Conservation (phyloP, 2,797 vertebrate species). For the Botia almorhae region DNA sequence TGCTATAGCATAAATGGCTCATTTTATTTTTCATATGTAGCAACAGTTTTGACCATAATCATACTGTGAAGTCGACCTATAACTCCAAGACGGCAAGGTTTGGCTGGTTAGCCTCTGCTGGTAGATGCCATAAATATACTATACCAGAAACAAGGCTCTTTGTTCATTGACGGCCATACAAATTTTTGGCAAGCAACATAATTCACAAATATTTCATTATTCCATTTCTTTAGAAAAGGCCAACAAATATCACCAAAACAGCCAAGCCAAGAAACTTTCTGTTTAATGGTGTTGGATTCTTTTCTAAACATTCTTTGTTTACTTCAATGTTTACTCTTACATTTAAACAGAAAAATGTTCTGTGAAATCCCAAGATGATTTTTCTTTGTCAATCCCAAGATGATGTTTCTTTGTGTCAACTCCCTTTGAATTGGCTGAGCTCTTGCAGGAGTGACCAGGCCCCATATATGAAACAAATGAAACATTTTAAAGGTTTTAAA, state of each 20-base stretch:
- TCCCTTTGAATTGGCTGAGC: conserved; percentile 24
- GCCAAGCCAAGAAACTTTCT: conserved; percentile 34
- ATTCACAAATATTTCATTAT: too few relatives aligned
- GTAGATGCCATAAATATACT: too few relatives aligned
- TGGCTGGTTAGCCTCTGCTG: too few relatives aligned
- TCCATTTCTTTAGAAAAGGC: neutral
- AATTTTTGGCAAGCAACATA: too few relatives aligned
- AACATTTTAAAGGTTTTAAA: neutral
- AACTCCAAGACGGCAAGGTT: too few relatives aligned
- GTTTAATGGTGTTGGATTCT: conserved; percentile 51
- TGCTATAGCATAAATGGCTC: too few relatives aligned
- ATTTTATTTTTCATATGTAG: too few relatives aligned
- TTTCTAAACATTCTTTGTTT: conserved; percentile 29
- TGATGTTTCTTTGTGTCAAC: conserved; percentile 55
- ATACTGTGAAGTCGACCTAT: too few relatives aligned
- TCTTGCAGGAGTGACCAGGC: conserved; percentile 42
- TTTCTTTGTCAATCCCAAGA: conserved; percentile 50
- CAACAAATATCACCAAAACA: conserved; percentile 1
- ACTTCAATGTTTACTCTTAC: conserved; percentile 40
- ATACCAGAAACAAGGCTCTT: too few relatives aligned
- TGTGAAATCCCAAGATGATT: conserved; percentile 53
- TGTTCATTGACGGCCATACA: too few relatives aligned
- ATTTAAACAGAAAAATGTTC: conserved; percentile 50
- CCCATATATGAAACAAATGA: conserved; percentile 16
- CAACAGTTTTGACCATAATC: too few relatives aligned